These are phyloP conservation scores for Stenopsyche tienmushanensis DNA, from an alignment of 1,140 invertebrate species.

Conservation along the genomic window DNA sequence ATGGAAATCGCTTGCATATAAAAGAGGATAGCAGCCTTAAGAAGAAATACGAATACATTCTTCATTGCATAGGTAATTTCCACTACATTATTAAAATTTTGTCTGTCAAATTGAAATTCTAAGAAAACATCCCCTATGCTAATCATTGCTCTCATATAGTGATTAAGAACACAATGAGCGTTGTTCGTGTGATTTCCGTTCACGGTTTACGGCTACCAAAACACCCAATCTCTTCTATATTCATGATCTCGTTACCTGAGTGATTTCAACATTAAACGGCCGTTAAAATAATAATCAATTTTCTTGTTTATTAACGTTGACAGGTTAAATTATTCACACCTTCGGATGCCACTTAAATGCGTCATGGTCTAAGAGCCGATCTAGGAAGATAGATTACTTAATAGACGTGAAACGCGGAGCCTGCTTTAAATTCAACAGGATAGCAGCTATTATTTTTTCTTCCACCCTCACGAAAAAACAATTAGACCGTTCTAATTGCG, in stretches of 20 bases:
- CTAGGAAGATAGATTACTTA: slow-evolving; percentile 32
- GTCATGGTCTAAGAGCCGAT: slow-evolving; percentile 7
- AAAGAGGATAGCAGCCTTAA: too few relatives aligned
- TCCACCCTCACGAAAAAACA: not conserved
- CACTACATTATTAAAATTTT: too few relatives aligned
- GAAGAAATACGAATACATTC: too few relatives aligned
- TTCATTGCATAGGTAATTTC: too few relatives aligned
- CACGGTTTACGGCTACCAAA: not conserved
- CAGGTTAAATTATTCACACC: slow-evolving; percentile 29
- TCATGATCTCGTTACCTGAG: slow-evolving; percentile 13
- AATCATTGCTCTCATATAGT: too few relatives aligned
- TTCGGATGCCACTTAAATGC: slow-evolving; percentile 22
- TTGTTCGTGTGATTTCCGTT: not conserved
- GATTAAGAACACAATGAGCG: too few relatives aligned
- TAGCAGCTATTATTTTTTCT: not conserved
- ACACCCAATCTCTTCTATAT: not conserved
- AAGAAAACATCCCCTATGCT: too few relatives aligned
- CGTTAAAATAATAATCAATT: slow-evolving; percentile 28
- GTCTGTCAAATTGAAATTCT: too few relatives aligned
- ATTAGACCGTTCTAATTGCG: not conserved
- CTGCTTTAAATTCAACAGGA: not conserved
- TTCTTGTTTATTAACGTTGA: slow-evolving; percentile 24
- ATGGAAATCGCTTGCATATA: too few relatives aligned
- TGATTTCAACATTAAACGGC: slow-evolving; percentile 19
- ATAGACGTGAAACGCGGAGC: slow-evolving; percentile 21